Evolutionary conservation across 2,113 vertebrate genomes (phyloP).

Genomic region (Chascanopsetta lugubris): DNA sequence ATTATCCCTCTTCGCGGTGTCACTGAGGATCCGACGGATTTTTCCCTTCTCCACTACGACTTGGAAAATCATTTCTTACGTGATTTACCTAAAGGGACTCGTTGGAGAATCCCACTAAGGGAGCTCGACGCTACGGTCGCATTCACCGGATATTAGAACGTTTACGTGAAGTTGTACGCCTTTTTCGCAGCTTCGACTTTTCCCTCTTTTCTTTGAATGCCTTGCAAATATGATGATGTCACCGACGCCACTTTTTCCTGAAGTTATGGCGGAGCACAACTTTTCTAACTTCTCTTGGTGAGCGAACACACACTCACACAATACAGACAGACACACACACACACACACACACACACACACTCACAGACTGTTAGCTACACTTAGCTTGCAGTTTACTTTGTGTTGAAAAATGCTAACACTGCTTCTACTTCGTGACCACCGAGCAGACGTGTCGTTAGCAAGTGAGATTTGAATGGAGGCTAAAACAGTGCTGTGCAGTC

Average conservation of each 20-base stretch:
- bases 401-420: too few relatives aligned
- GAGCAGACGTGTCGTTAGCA: background rate
- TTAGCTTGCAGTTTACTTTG: too few relatives aligned
- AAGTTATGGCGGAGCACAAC: slow-evolving; percentile 84
- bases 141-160: slow-evolving; percentile 15
- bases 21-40: slow-evolving; percentile 59
- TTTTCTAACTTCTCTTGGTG: slow-evolving; percentile 80
- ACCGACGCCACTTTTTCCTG: slow-evolving; percentile 79
- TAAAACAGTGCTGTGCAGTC: background rate
- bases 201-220: slow-evolving; percentile 64
- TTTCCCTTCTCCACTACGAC: slow-evolving; percentile 23
- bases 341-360: too few relatives aligned
- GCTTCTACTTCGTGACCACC: too few relatives aligned
- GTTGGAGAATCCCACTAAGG: slow-evolving; percentile 7
- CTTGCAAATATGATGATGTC: slow-evolving; percentile 83
- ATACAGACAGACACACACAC: too few relatives aligned
- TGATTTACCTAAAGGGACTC: slow-evolving; percentile 15
- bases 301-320: slow-evolving; percentile 63
- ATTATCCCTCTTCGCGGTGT: slow-evolving; percentile 43
- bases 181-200: slow-evolving; percentile 28
- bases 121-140: slow-evolving; percentile 30
- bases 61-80: slow-evolving; percentile 21
- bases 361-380: too few relatives aligned
- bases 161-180: slow-evolving; percentile 6
- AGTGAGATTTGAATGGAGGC: background rate